Evolutionary conservation across 2,797 vertebrate genomes (phyloP).

Genomic region (Pogonophryne albipinna): DNA sequence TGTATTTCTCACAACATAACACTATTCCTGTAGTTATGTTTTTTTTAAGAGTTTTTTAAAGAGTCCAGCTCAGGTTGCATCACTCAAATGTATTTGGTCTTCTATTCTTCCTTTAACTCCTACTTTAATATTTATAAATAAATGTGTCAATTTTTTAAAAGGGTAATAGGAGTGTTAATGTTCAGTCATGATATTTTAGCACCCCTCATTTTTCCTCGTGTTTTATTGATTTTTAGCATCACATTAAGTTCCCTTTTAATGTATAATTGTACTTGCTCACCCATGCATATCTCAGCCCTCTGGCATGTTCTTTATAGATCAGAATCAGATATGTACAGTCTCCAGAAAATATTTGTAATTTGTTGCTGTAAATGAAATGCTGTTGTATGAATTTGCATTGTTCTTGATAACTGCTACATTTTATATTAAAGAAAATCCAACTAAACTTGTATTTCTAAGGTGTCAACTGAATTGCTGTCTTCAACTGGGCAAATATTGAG

Average conservation of each 20-base stretch:
- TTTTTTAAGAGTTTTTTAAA: not conserved
- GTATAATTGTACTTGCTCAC: slow-evolving; percentile 11
- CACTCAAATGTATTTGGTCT: not conserved
- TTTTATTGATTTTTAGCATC: slow-evolving; percentile 11
- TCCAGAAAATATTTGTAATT: slow-evolving; percentile 56
- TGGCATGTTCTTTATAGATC: slow-evolving; percentile 44
- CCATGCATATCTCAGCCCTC: slow-evolving; percentile 24
- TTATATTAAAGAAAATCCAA: slow-evolving; percentile 70
- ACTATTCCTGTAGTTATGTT: not conserved
- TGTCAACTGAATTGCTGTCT: not conserved
- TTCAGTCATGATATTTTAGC: slow-evolving; percentile 17
- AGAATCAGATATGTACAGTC: slow-evolving; percentile 53
- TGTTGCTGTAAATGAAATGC: slow-evolving; percentile 68
- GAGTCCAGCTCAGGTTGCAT: slow-evolving; percentile 38
- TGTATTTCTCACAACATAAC: not conserved
- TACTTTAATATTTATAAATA: slow-evolving; percentile 10
- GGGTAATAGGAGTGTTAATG: slow-evolving; percentile 2
- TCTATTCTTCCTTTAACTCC: slow-evolving; percentile 21
- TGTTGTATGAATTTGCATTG: slow-evolving; percentile 63
- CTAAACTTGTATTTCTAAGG: slow-evolving; percentile 24
- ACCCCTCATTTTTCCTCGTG: slow-evolving; percentile 1
- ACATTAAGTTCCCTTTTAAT: slow-evolving; percentile 13
- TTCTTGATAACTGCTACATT: slow-evolving; percentile 68
- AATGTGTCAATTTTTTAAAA: slow-evolving; percentile 26
- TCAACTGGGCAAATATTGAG: not conserved